Evolutionary conservation across 2,888 invertebrate species (phyloP).

Genomic region (Drosophila meridionalis): DNA sequence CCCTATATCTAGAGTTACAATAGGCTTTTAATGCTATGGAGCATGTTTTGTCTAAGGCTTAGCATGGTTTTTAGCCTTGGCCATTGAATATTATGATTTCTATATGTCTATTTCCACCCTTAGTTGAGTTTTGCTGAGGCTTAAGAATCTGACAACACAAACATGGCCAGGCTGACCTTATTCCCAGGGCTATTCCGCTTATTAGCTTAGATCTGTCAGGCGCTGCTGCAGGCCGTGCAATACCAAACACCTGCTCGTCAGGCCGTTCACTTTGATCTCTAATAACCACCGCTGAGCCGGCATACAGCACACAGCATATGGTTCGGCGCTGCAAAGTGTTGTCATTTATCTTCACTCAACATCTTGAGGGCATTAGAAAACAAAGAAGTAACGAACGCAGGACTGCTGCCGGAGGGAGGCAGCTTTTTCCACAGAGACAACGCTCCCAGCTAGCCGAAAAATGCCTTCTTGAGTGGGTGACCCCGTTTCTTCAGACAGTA

Average conservation of each 20-base stretch:
- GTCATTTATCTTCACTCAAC: constrained; percentile 76
- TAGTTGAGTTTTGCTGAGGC: constrained; percentile 6
- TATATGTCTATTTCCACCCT: constrained; percentile 21
- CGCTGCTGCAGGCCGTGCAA: constrained; percentile 26
- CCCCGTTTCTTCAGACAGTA: constrained; percentile 75
- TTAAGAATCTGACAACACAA: constrained; percentile 12
- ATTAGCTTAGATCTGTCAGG: constrained; percentile 65
- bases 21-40: constrained; percentile 11
- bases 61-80: neutral
- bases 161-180: constrained; percentile 29
- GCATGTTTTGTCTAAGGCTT: constrained; percentile 13
- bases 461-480: constrained; percentile 72
- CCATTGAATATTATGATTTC: constrained; percentile 13
- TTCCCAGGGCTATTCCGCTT: constrained; percentile 43
- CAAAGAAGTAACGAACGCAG: constrained; percentile 44
- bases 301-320: constrained; percentile 51
- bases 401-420: constrained; percentile 25
- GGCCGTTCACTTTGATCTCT: constrained; percentile 69
- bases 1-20: constrained; percentile 23
- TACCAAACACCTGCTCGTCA: constrained; percentile 60
- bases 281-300: constrained; percentile 31
- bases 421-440: constrained; percentile 8
- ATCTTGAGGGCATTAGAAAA: constrained; percentile 64
- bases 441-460: constrained; percentile 56
- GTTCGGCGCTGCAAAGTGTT: constrained; percentile 63